Conservation (phyloP, 2,797 vertebrate genomes). For the Squalus acanthias region DNA sequence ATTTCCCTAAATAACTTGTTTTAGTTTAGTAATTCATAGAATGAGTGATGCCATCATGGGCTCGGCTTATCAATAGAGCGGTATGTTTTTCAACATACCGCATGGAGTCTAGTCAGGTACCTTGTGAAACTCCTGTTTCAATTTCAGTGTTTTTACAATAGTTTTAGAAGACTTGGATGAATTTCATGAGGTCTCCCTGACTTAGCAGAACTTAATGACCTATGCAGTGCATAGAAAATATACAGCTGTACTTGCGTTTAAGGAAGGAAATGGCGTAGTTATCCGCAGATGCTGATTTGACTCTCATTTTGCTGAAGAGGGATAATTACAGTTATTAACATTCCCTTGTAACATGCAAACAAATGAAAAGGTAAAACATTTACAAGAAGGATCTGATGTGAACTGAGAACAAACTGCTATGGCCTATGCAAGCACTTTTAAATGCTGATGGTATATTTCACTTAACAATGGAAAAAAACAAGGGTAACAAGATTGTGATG, state of each 20-base stretch:
- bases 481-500: neutral
- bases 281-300: neutral
- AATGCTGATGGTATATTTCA: neutral
- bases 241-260: neutral
- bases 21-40: neutral
- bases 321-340: neutral
- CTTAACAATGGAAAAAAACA: neutral
- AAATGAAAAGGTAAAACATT: neutral
- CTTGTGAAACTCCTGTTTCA: neutral
- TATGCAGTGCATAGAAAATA: neutral
- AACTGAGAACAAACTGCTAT: neutral
- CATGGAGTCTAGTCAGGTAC: neutral
- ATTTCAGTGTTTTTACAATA: neutral
- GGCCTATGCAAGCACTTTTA: neutral
- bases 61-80: neutral
- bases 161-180: neutral
- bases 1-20: neutral
- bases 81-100: neutral
- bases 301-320: neutral
- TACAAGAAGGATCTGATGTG: neutral
- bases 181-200: neutral
- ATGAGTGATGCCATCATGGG: neutral
- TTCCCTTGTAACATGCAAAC: neutral
- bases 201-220: neutral
- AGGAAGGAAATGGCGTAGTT: neutral